These are phyloP conservation scores for Percopsis omiscomaycus DNA, from an alignment of 2,797 vertebrate species.

Conservation along the genomic window DNA sequence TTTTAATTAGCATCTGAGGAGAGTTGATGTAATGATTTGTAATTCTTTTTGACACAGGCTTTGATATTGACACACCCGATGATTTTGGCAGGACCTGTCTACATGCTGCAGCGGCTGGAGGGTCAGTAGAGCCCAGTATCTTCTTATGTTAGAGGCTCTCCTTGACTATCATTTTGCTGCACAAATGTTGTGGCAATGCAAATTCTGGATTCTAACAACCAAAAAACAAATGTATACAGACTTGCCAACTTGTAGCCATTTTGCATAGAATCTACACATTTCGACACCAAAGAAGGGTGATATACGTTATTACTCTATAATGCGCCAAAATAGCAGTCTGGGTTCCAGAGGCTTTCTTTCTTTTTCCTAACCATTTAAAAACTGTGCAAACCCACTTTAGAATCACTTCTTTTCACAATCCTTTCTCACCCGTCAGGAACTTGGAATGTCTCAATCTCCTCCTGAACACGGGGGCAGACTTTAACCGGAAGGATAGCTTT, in stretches of 20 bases:
- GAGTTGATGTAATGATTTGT: slow-evolving; percentile 14
- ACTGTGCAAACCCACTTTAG: too few relatives aligned
- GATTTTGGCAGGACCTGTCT: slow-evolving; percentile 98
- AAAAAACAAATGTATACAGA: too few relatives aligned
- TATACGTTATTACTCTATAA: too few relatives aligned
- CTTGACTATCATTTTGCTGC: background rate
- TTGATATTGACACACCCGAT: slow-evolving; percentile 95
- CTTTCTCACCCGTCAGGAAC: slow-evolving; percentile 80
- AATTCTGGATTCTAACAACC: too few relatives aligned
- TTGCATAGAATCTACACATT: too few relatives aligned
- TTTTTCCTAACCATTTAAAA: too few relatives aligned
- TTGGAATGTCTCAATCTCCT: slow-evolving; percentile 98
- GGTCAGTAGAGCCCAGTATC: slow-evolving; percentile 76
- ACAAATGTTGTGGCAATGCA: too few relatives aligned
- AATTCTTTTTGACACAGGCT: slow-evolving; percentile 76
- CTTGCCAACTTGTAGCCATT: too few relatives aligned
- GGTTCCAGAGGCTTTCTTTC: too few relatives aligned
- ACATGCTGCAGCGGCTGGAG: slow-evolving; percentile 97
- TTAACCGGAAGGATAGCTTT: slow-evolving; percentile 96
- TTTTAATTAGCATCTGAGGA: background rate
- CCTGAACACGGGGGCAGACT: slow-evolving; percentile 94
- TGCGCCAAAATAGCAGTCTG: too few relatives aligned
- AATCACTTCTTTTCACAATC: background rate
- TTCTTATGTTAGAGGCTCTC: background rate
- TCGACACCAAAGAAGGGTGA: too few relatives aligned